Base-by-base conservation (phyloP, 30 jellyfish, hydroid and myxozoan species). In the Cassiopea andromeda region DNA sequence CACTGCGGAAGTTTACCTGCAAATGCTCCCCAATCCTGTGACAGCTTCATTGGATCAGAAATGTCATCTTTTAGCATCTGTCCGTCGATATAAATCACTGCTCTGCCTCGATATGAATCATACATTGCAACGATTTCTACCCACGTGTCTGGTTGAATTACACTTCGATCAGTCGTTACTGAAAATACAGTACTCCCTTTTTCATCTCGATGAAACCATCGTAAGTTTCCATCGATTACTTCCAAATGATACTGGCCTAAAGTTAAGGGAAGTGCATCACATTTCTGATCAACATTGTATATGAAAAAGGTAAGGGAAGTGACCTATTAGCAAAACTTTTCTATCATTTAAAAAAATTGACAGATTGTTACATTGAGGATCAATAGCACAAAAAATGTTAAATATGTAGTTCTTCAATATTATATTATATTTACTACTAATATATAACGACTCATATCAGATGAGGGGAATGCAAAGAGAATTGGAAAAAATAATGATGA, bases 121-220 rank as follows among this genome's bases (percentile, higher is more conserved):
- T 94, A 94, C 87, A 89, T 84, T 60, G 82, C 98, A 19, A 92
- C 98, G 44, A 89, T 76, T 74, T 89, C 97, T 12, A 61, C 85
- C 98, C 98, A 94, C 7, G 96, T 79, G 58, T 94, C 92, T 44
- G 95, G 94, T 60, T 89, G 93, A 60, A 94, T 87, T n/a, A 83
- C 94, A 15, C 50, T 85, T 47, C 89, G 82, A 27, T 83, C 90
- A 50, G 98, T 94, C 12, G 68, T 90, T 0, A 93, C 96, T 1
- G 98, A 83, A 80, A 94, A 94, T n/a, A 94, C 97, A 0, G 98
- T 94, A 61, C 89, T 95, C 46, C 91, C 88, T 14, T 85, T 81
- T 58, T 94, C 98, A 72, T 94, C 87, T 13, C 98, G 97, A 77
- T 94, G 98, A 81, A 94, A 94, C 98, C 98, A 94, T 45, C 97